A percentile compares a stretch with the other conserved stretches of the same genome.
Conservation (phyloP, 2,888 invertebrate genomes). For the Epistrophella euchroma region DNA sequence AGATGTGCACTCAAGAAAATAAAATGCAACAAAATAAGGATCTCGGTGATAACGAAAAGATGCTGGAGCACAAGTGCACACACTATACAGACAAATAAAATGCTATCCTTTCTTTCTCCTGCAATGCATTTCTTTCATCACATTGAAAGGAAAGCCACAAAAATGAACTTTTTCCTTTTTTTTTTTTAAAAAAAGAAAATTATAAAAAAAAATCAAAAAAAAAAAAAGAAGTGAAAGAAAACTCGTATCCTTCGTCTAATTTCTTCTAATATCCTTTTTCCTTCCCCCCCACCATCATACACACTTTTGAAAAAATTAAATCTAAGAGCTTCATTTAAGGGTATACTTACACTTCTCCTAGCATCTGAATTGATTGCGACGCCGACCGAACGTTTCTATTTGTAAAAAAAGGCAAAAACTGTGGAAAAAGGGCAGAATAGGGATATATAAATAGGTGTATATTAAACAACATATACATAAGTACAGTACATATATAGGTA, state of each 20-base stretch:
- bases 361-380: constrained; percentile 44
- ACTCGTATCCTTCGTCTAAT: constrained; percentile 11
- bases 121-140: constrained; percentile 1
- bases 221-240: constrained; percentile 5
- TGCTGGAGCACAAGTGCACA: constrained; percentile 3
- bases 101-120: not conserved
- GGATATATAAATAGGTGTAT: not conserved
- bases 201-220: not conserved
- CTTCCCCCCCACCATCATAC: not conserved
- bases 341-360: constrained; percentile 20
- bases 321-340: constrained; percentile 51
- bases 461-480: not conserved
- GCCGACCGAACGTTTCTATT: not conserved
- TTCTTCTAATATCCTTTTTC: constrained; percentile 30
- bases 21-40: constrained; percentile 32
- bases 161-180: not conserved
- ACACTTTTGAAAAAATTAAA: constrained; percentile 43
- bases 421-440: not conserved
- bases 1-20: constrained; percentile 42
- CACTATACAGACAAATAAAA: constrained; percentile 3
- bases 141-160: constrained; percentile 22
- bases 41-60: constrained; percentile 1
- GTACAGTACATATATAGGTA: not conserved
- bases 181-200: not conserved
- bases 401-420: not conserved